A percentile compares a stretch with the other conserved stretches of the same genome.
phyloP scores from a whole-genome alignment of 2,113 vertebrate genomes.

The Chaetodon trifascialis region DNA sequence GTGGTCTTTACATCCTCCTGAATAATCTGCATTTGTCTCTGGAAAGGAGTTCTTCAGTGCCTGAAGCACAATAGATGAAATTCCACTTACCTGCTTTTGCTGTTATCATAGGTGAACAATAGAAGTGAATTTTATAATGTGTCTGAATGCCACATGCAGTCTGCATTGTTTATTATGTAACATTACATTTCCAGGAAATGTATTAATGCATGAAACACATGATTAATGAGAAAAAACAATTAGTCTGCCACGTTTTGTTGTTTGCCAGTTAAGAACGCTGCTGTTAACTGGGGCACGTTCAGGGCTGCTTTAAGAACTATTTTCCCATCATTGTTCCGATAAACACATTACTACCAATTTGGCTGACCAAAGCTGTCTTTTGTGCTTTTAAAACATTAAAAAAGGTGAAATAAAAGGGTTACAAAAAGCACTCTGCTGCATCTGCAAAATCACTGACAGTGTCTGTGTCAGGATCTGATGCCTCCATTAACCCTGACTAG shows the following conservation, averaged over 20 bases:
- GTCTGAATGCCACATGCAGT: neutral
- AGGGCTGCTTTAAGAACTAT: neutral
- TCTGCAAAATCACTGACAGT: constrained; percentile 39
- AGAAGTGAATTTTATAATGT: neutral
- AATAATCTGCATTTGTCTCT: neutral
- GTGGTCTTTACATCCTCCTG: neutral
- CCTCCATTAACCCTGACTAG: constrained; percentile 74
- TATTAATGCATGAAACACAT: neutral
- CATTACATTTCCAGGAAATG: constrained; percentile 2
- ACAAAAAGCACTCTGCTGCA: neutral
- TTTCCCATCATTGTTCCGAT: neutral
- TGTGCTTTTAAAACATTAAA: constrained; percentile 42
- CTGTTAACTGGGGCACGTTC: neutral
- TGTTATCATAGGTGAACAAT: neutral
- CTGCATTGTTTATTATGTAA: neutral
- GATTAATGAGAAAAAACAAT: constrained; percentile 40
- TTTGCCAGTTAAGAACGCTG: constrained; percentile 32
- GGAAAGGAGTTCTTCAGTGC: neutral
- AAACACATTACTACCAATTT: neutral
- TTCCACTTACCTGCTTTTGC: neutral
- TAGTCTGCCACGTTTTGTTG: constrained; percentile 9
- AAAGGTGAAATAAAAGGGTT: constrained; percentile 8
- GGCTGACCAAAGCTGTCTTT: constrained; percentile 14
- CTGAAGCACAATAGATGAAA: neutral
- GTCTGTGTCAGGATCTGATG: constrained; percentile 61